Evolutionary conservation across 2,888 invertebrate species (phyloP).

Genomic region (Chloroclysta siterata): DNA sequence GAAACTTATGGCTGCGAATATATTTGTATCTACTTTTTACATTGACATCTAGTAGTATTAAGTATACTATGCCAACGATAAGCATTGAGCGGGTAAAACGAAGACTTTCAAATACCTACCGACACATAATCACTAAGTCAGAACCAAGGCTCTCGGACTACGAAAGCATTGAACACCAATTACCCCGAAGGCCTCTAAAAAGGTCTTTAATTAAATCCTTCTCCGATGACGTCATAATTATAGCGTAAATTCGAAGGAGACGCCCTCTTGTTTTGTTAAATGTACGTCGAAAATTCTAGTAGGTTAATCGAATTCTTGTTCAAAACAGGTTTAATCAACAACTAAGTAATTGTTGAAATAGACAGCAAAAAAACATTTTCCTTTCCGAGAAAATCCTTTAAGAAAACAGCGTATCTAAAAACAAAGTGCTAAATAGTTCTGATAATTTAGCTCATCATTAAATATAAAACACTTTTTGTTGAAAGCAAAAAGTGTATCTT

Average conservation of each 20-base stretch:
- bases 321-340: slow-evolving; percentile 16
- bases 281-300: slow-evolving; percentile 61
- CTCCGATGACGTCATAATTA: slow-evolving; percentile 85
- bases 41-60: not conserved
- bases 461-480: too few species aligned
- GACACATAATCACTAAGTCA: slow-evolving; percentile 72
- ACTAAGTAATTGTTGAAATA: slow-evolving; percentile 15
- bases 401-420: not conserved
- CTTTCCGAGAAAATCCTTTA: not conserved
- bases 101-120: slow-evolving; percentile 56
- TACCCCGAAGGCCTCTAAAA: slow-evolving; percentile 77
- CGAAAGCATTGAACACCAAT: slow-evolving; percentile 84
- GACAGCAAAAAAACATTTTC: not conserved
- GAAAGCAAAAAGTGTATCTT: too few species aligned
- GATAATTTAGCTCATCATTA: too few species aligned
- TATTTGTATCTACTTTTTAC: not conserved
- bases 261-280: slow-evolving; percentile 78
- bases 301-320: slow-evolving; percentile 30
- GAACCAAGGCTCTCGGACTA: slow-evolving; percentile 73
- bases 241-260: slow-evolving; percentile 79
- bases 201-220: slow-evolving; percentile 84
- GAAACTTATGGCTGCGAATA: too few species aligned
- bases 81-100: slow-evolving; percentile 48
- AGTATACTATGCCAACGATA: slow-evolving; percentile 28
- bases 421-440: too few species aligned